Conservation (phyloP, 2,888 invertebrate genomes). For the Sphaerophoria rueppellii region DNA sequence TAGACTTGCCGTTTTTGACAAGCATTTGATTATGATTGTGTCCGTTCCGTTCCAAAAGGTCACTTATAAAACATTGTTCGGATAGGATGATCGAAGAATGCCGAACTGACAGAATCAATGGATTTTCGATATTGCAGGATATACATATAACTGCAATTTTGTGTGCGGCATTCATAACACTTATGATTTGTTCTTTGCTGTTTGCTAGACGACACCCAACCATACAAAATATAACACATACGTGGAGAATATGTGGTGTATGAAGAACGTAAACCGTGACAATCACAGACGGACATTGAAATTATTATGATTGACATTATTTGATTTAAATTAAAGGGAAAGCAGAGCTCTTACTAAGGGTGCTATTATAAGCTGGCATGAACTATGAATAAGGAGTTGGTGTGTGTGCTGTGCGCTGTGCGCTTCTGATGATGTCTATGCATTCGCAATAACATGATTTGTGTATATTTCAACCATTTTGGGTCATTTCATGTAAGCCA, state of each 20-base stretch:
- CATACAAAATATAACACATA: not conserved
- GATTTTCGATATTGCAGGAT: slow-evolving; percentile 36
- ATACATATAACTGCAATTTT: not conserved
- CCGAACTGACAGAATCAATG: slow-evolving; percentile 48
- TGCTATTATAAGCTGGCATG: not conserved
- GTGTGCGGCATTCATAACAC: slow-evolving; percentile 41
- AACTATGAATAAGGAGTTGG: not conserved
- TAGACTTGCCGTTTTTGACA: slow-evolving; percentile 63
- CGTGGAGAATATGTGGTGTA: not conserved
- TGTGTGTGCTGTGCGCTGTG: not conserved
- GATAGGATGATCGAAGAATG: slow-evolving; percentile 45
- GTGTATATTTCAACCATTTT: not conserved
- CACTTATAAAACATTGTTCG: slow-evolving; percentile 59
- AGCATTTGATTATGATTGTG: slow-evolving; percentile 56
- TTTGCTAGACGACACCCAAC: not conserved
- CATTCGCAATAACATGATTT: slow-evolving; percentile 10
- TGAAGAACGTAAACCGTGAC: slow-evolving; percentile 38
- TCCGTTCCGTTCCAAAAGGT: slow-evolving; percentile 54
- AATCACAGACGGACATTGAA: slow-evolving; percentile 57
- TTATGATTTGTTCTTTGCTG: slow-evolving; percentile 28
- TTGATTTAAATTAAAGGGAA: slow-evolving; percentile 55
- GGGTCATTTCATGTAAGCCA: not conserved
- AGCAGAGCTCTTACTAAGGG: slow-evolving; percentile 5
- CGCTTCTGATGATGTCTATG: not conserved
- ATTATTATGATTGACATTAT: slow-evolving; percentile 65